Evolutionary conservation across 2,888 invertebrate genomes (phyloP).

Genomic region (Adela reaumurella): DNA sequence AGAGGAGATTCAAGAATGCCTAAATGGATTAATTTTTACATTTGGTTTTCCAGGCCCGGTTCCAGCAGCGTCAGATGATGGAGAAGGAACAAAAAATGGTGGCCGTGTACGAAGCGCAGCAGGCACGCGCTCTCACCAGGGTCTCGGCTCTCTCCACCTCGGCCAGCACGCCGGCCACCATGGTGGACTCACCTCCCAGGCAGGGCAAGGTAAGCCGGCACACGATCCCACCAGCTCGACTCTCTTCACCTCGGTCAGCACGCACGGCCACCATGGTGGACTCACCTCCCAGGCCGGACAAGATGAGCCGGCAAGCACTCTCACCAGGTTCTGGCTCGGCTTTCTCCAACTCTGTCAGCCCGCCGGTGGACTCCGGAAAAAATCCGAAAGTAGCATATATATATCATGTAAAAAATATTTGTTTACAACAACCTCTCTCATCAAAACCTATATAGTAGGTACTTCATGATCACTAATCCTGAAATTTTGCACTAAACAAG

Average conservation of each 20-base stretch:
- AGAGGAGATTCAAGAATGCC: too few species aligned
- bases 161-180: conserved; percentile 18
- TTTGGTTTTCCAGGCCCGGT: conserved; percentile 82
- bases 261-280: conserved; percentile 20
- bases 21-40: too few species aligned
- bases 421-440: too few species aligned
- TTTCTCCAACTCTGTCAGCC: conserved; percentile 14
- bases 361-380: too few species aligned
- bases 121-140: conserved; percentile 61
- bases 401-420: too few species aligned
- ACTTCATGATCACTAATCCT: too few species aligned
- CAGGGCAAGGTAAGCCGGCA: conserved; percentile 31
- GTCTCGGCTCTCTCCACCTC: conserved; percentile 32
- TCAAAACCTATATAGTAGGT: too few species aligned
- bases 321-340: conserved; percentile 24
- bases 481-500: too few species aligned
- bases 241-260: conserved; percentile 14
- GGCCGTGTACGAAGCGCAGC: conserved; percentile 65
- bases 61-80: conserved; percentile 77
- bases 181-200: conserved; percentile 20
- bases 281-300: conserved; percentile 29
- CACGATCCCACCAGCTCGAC: conserved; percentile 19
- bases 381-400: too few species aligned
- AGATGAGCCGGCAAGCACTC: conserved; percentile 19
- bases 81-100: conserved; percentile 77